Base-by-base conservation (phyloP, 2,113 vertebrate genomes). In the Pundamilia nyererei region DNA sequence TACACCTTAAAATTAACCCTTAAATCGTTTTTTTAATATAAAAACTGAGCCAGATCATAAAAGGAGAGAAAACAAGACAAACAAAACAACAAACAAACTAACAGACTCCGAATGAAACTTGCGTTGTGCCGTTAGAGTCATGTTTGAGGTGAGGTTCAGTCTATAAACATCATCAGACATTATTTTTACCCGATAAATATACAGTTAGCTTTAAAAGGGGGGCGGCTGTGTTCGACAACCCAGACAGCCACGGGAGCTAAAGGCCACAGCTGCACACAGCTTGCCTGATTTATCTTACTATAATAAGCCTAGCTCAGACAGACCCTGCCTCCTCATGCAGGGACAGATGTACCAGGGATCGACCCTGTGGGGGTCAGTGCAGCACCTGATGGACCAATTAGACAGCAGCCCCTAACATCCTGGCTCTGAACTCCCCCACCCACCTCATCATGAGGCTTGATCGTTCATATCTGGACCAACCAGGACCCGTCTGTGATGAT, bases 241-340 rank as follows among this genome's bases (percentile, higher is more conserved):
- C 91, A 92, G 87, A 91, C 84, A 86, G 86, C 87, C 91, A 88
- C 80, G 56, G 85, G 88, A 94, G 92, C 94, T 51, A 15, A 75
- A 89, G 89, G 89, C 90, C 94, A 92, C 94, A 95, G 94, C 94
- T 95, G 95, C 90, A 90, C 33, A 19, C 42, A 83, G 90, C 82
- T 17, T n/a, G 87, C 80, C 80, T 82, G 85, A 82, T 89, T 84
- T 84, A 60, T 91, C 80, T 87, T 56, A 75, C 89, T 91, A 92
- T 92, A 89, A 92, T 90, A 91, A 89, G 70, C 56, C 58, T 7
- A 80, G 33, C 85, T 88, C 70, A 93, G 86, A 89, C 87, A 90
- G 84, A 89, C 85, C 80, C 79, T 81, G 90, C 85, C 87, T 79
- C 54, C 77, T 86, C 47, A 3, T 82, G 89, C 75, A 81, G 89